phyloP scores from a whole-genome alignment of 2,888 invertebrate species.

The Leptinotarsa rubiginosa region DNA sequence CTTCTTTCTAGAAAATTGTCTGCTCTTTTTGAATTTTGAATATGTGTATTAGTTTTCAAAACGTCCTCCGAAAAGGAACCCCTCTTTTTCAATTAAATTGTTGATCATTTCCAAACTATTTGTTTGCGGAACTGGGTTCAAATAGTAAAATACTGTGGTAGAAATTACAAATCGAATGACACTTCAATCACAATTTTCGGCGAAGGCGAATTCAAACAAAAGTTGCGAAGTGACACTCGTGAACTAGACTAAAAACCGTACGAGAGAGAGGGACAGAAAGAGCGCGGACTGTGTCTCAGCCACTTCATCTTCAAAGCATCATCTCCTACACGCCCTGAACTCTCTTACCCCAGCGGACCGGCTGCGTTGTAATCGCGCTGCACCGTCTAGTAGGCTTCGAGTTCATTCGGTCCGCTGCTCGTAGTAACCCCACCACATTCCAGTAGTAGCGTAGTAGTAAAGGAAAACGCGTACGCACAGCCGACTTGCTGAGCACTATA shows the following conservation, averaged over 20 bases:
- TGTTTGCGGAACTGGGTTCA: too few relatives aligned
- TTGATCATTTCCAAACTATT: too few relatives aligned
- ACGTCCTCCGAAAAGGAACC: too few relatives aligned
- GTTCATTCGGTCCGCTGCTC: conserved; percentile 55
- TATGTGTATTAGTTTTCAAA: too few relatives aligned
- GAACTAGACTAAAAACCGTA: neutral
- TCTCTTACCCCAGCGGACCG: conserved; percentile 61
- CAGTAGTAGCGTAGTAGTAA: conserved; percentile 62
- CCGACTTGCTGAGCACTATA: conserved; percentile 44
- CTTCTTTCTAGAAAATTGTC: too few relatives aligned
- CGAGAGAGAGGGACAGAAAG: conserved; percentile 29
- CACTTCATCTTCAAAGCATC: conserved; percentile 53
- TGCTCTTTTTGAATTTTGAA: too few relatives aligned
- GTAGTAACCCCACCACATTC: conserved; percentile 65
- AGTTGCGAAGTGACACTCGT: too few relatives aligned
- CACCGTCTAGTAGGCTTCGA: conserved; percentile 41
- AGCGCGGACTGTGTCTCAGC: conserved; percentile 39
- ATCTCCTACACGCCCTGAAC: conserved; percentile 64
- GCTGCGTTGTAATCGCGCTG: conserved; percentile 38
- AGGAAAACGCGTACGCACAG: conserved; percentile 48
- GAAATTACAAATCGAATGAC: too few relatives aligned
- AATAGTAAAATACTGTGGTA: too few relatives aligned
- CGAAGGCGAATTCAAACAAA: too few relatives aligned
- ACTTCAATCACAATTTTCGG: too few relatives aligned
- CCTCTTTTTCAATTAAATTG: too few relatives aligned